These are phyloP conservation scores for Dryobates pubescens DNA, from an alignment of 2,797 vertebrate genomes.

Conservation along the genomic window DNA sequence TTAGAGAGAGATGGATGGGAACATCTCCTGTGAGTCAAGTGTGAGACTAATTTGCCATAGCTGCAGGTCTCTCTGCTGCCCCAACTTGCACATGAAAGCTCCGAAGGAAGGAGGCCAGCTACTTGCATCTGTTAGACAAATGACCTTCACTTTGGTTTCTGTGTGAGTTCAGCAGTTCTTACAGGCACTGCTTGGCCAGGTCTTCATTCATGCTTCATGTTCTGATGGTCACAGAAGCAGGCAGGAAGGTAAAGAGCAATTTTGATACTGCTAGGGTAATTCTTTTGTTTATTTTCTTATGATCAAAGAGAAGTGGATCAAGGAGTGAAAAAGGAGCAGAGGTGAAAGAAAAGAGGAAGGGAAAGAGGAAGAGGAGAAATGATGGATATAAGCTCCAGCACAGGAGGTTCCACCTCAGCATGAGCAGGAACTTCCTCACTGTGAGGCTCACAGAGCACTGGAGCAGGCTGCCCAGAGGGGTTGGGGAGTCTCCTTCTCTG, in stretches of 20 bases:
- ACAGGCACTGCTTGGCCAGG: neutral
- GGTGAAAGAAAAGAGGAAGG: neutral
- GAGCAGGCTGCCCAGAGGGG: too few species aligned
- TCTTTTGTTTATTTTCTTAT: neutral
- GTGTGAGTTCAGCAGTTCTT: neutral
- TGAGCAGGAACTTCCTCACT: too few species aligned
- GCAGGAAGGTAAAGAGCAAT: neutral
- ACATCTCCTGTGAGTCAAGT: neutral
- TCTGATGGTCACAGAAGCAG: neutral
- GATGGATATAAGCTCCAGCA: too few species aligned
- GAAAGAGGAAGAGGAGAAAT: neutral
- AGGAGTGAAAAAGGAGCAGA: neutral
- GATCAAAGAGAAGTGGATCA: neutral
- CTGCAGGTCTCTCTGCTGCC: neutral
- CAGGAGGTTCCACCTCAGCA: too few species aligned
- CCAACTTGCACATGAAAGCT: neutral
- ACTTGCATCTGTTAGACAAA: neutral
- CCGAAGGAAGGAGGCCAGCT: neutral
- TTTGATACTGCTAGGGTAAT: accelerated
- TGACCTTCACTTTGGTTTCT: neutral
- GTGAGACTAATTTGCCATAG: neutral
- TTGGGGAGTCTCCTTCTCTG: too few species aligned
- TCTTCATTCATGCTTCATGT: neutral
- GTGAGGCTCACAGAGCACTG: too few species aligned
- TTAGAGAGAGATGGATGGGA: neutral